Evolutionary conservation across 2,797 vertebrate genomes (phyloP).

Genomic region (Onychomys leucogaster): DNA sequence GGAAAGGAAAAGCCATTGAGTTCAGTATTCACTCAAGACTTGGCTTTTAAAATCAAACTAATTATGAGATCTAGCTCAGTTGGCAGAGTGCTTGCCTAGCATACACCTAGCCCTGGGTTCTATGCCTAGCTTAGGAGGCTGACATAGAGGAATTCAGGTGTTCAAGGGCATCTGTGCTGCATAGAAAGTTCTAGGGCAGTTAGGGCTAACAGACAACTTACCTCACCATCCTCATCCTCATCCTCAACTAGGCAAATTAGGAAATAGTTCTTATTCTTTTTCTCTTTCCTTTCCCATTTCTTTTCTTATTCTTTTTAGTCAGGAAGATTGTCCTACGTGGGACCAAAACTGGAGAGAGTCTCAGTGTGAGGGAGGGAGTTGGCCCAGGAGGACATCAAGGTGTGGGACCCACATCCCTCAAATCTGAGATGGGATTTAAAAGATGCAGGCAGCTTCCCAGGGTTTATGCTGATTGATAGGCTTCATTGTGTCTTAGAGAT

Average conservation of each 20-base stretch:
- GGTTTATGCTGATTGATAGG: slow-evolving; percentile 23
- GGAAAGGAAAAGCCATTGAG: neutral
- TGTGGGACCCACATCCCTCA: neutral
- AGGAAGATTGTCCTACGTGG: neutral
- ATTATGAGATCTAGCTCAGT: neutral
- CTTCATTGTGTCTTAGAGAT: slow-evolving; percentile 60
- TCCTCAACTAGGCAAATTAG: neutral
- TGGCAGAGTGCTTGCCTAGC: neutral
- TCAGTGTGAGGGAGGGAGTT: neutral
- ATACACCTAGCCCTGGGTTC: neutral
- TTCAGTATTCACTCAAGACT: neutral
- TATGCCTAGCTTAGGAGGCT: neutral
- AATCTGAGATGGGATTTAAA: neutral
- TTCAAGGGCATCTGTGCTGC: neutral
- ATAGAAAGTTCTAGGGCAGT: neutral
- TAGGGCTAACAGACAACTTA: neutral
- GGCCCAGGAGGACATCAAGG: neutral
- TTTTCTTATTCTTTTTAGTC: neutral
- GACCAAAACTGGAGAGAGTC: neutral
- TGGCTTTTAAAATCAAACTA: neutral
- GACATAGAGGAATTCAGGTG: neutral
- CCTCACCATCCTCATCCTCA: neutral
- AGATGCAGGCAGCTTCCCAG: neutral
- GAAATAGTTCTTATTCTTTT: neutral
- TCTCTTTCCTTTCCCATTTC: neutral